These are phyloP conservation scores for Exephanes ischioxanthus DNA, from an alignment of 2,888 invertebrate genomes.

Conservation along the genomic window DNA sequence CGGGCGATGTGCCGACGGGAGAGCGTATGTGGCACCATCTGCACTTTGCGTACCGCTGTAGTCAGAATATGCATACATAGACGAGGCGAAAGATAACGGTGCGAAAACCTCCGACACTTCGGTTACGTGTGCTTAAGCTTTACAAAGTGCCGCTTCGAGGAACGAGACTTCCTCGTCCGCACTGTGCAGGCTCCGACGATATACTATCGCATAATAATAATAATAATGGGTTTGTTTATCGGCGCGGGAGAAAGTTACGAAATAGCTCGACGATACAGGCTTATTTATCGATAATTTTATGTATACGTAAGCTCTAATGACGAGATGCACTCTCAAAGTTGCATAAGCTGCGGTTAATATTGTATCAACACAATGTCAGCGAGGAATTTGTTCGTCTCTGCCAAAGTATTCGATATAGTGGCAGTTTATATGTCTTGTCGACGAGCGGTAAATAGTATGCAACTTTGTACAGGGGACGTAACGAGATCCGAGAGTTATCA, in stretches of 20 bases:
- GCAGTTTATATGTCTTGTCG: neutral
- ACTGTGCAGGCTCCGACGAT: conserved; percentile 5
- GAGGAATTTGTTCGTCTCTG: neutral
- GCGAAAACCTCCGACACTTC: conserved; percentile 35
- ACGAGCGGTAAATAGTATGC: neutral
- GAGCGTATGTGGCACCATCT: conserved; percentile 43
- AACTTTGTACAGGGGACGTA: neutral
- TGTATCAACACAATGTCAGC: neutral
- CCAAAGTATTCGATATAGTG: conserved; percentile 1
- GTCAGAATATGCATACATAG: neutral
- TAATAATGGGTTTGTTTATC: conserved; percentile 11
- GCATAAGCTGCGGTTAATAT: conserved; percentile 42
- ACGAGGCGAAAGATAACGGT: conserved; percentile 35
- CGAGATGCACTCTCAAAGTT: conserved; percentile 39
- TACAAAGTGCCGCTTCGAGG: conserved; percentile 32
- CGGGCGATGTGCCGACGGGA: neutral
- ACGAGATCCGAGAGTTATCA: no score
- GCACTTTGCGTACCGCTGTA: conserved; percentile 26
- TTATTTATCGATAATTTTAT: conserved; percentile 34
- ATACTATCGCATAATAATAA: conserved; percentile 6
- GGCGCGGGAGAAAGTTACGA: conserved; percentile 49
- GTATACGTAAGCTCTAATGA: conserved; percentile 7
- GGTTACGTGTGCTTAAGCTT: conserved; percentile 31
- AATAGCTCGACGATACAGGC: conserved; percentile 41
- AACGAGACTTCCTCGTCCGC: conserved; percentile 42